These are phyloP conservation scores for Leptura quadrifasciata DNA, from an alignment of 2,888 invertebrate genomes.

Conservation along the genomic window DNA sequence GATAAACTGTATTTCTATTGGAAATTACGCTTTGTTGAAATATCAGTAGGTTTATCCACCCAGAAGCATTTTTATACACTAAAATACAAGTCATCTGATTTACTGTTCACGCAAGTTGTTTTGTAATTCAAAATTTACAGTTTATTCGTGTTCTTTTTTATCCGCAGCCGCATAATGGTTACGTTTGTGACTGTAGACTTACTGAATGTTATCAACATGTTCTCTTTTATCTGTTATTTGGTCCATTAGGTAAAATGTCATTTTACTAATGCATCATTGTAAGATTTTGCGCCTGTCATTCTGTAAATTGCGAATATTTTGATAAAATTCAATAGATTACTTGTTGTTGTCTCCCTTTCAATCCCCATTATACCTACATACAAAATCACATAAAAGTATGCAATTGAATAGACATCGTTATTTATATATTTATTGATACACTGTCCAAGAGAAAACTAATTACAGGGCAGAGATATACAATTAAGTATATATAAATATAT, in stretches of 20 bases:
- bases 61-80: background rate
- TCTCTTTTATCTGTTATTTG: conserved; percentile 9
- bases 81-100: background rate
- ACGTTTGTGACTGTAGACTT: background rate
- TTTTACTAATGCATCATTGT: conserved; percentile 14
- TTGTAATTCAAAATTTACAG: background rate
- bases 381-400: background rate
- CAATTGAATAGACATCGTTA: background rate
- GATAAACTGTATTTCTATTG: no score
- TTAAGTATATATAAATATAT: no score
- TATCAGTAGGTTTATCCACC: no score
- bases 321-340: background rate
- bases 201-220: background rate
- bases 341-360: background rate
- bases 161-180: background rate
- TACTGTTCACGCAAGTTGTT: background rate
- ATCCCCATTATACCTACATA: background rate
- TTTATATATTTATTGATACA: no score
- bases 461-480: no score
- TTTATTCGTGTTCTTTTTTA: background rate
- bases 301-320: background rate
- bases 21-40: no score
- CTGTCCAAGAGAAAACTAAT: no score
- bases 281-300: background rate
- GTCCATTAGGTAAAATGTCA: conserved; percentile 2